A percentile compares a stretch with the other conserved stretches of the same genome.
These are phyloP conservation scores for Callyntrura sp. DNA, from an alignment of 2,888 invertebrate genomes.

Conservation along the genomic window DNA sequence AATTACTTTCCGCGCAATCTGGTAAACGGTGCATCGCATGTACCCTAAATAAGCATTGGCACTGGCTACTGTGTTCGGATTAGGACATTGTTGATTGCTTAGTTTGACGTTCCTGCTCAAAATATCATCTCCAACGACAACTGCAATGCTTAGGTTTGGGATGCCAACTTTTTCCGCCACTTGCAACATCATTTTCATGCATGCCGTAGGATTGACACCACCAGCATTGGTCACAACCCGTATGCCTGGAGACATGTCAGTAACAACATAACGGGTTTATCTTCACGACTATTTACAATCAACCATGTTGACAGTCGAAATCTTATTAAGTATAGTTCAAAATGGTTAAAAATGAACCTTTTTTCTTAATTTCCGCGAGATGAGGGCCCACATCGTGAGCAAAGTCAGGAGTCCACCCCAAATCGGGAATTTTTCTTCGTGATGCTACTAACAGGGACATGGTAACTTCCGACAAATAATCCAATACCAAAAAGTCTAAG, in stretches of 20 bases:
- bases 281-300: too few species aligned
- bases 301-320: too few species aligned
- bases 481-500: conserved; percentile 86
- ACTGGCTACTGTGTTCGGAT: conserved; percentile 82
- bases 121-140: conserved; percentile 86
- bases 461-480: conserved; percentile 87
- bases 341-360: conserved; percentile 85
- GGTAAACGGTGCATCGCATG: neutral
- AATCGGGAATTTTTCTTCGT: conserved; percentile 85
- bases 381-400: conserved; percentile 86
- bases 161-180: conserved; percentile 85
- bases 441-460: conserved; percentile 87
- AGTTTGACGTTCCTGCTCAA: conserved; percentile 82
- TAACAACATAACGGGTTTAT: neutral
- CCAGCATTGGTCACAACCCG: conserved; percentile 86
- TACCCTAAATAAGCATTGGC: conserved; percentile 87
- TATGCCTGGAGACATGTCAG: conserved; percentile 85
- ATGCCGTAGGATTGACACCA: conserved; percentile 86
- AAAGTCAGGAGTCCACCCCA: conserved; percentile 86
- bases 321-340: too few species aligned
- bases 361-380: conserved; percentile 85
- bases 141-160: conserved; percentile 85
- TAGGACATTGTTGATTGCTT: conserved; percentile 77
- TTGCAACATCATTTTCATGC: conserved; percentile 85
- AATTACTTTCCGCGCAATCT: too few species aligned